Evolutionary conservation across 2,113 vertebrate species (phyloP).

Genomic region (Thryonomys swinderianus): DNA sequence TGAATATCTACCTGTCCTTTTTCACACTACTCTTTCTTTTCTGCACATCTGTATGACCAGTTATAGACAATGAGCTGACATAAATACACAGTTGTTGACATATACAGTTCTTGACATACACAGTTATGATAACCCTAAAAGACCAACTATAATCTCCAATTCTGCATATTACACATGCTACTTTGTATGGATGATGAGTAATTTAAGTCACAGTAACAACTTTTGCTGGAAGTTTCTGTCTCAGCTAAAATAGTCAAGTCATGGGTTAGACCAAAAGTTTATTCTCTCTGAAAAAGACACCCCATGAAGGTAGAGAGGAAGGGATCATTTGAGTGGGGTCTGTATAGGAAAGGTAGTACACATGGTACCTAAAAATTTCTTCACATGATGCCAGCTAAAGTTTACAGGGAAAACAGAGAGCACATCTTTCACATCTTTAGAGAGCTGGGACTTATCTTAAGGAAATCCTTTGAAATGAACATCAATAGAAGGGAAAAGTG

Average conservation of each 20-base stretch:
- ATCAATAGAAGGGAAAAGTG: neutral
- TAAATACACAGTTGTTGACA: conserved; percentile 15
- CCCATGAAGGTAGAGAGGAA: neutral
- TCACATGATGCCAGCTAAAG: neutral
- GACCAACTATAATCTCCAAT: neutral
- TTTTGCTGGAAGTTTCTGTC: neutral
- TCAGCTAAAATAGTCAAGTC: neutral
- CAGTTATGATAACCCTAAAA: neutral
- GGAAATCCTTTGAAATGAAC: neutral
- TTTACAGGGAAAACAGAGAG: neutral
- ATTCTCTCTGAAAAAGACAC: neutral
- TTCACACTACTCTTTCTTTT: neutral
- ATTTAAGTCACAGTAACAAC: neutral
- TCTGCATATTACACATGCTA: neutral
- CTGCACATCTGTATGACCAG: neutral
- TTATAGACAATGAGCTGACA: neutral
- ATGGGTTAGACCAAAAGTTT: neutral
- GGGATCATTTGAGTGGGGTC: neutral
- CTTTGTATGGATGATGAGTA: neutral
- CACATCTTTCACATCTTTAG: neutral
- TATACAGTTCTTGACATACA: too few relatives aligned
- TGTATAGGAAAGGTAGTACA: neutral
- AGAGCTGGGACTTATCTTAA: neutral
- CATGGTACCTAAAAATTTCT: neutral
- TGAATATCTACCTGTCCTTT: neutral